These are phyloP conservation scores for Chamaea fasciata DNA, from an alignment of 2,113 vertebrate species.

Conservation along the genomic window DNA sequence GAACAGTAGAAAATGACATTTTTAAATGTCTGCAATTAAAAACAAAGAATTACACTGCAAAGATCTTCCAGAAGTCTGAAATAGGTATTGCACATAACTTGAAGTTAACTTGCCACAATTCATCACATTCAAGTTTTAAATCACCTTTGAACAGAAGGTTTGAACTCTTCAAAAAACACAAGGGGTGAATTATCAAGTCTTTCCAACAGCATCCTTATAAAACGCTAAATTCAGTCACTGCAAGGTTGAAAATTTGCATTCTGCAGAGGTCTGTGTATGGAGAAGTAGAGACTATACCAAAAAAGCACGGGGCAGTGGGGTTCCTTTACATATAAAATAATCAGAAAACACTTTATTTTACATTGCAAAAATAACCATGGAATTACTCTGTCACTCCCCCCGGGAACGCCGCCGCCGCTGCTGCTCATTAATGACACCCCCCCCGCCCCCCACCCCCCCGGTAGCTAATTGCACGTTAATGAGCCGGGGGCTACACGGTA, in stretches of 20 bases:
- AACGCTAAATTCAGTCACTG: constrained; percentile 91
- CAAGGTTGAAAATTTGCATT: constrained; percentile 89
- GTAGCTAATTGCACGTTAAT: constrained; percentile 69
- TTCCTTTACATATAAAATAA: constrained; percentile 91
- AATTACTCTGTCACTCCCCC: constrained; percentile 76
- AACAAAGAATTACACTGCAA: constrained; percentile 99
- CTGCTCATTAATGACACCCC: constrained; percentile 67
- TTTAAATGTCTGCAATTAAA: constrained; percentile 99
- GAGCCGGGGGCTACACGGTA: constrained; percentile 73
- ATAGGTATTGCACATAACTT: constrained; percentile 99
- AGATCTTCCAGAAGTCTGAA: constrained; percentile 98
- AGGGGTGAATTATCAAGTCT: constrained; percentile 94
- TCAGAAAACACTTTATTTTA: constrained; percentile 83
- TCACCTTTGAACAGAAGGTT: constrained; percentile 93
- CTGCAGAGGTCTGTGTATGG: constrained; percentile 96
- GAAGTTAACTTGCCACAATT: constrained; percentile 99
- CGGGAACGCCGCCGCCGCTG: constrained; percentile 64
- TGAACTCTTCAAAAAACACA: constrained; percentile 94
- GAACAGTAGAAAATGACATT: constrained; percentile 99
- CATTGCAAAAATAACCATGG: constrained; percentile 85
- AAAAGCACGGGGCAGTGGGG: constrained; percentile 79
- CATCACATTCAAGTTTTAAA: constrained; percentile 99
- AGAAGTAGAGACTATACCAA: constrained; percentile 92
- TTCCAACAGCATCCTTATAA: constrained; percentile 93
- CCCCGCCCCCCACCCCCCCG: no score